Percentiles rank a stretch among this genome's conserved stretches.
These are phyloP conservation scores for Odontocolon sp. DNA, from an alignment of 2,888 invertebrate species.

Conservation along the genomic window DNA sequence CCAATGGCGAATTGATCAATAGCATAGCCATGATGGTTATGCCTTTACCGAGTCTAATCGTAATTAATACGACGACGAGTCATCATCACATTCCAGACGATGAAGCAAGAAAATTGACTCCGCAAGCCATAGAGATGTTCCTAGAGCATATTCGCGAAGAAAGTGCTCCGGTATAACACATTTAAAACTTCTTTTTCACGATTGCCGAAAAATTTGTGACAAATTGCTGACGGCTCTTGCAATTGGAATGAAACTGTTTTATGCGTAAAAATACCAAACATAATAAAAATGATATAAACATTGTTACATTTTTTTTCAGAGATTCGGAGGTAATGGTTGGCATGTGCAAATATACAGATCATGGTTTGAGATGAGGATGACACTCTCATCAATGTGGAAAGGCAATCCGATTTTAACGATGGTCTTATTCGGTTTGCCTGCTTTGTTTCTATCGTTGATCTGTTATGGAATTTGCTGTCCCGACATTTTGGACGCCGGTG, in stretches of 20 bases:
- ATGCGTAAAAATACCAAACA: neutral
- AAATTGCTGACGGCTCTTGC: too few relatives aligned
- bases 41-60: slow-evolving; percentile 92
- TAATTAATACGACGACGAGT: slow-evolving; percentile 95
- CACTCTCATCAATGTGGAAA: slow-evolving; percentile 92
- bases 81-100: slow-evolving; percentile 96
- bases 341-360: slow-evolving; percentile 89
- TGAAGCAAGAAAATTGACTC: slow-evolving; percentile 90
- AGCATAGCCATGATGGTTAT: slow-evolving; percentile 95
- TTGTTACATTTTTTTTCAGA: slow-evolving; percentile 81
- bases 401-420: slow-evolving; percentile 97
- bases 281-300: neutral
- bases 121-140: slow-evolving; percentile 89
- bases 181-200: too few relatives aligned
- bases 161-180: slow-evolving; percentile 86
- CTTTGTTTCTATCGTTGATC: slow-evolving; percentile 96
- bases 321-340: slow-evolving; percentile 92
- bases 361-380: slow-evolving; percentile 91
- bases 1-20: slow-evolving; percentile 94
- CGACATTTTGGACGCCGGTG: slow-evolving; percentile 91
- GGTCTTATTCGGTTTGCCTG: slow-evolving; percentile 95
- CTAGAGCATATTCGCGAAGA: slow-evolving; percentile 90
- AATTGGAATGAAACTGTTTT: too few relatives aligned
- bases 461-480: slow-evolving; percentile 98
- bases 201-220: too few relatives aligned